Evolutionary conservation across 2,113 vertebrate genomes (phyloP).

Genomic region (Brachypodius melanocephalos): DNA sequence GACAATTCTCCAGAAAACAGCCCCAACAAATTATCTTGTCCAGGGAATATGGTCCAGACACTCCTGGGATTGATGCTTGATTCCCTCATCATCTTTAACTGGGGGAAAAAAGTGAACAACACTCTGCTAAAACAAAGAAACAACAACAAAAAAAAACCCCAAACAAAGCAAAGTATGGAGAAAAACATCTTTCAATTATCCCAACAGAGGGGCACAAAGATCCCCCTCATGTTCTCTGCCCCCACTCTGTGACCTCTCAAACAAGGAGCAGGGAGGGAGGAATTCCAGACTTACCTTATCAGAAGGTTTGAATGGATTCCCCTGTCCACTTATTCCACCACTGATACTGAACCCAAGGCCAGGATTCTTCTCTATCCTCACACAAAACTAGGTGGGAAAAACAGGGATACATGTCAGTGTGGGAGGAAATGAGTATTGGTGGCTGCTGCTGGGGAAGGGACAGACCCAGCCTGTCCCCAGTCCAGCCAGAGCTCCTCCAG

Average conservation of each 20-base stretch:
- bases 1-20: neutral
- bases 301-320: constrained; percentile 99
- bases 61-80: neutral
- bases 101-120: neutral
- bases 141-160: no score
- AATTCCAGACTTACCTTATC: constrained; percentile 87
- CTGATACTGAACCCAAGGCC: constrained; percentile 99
- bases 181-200: neutral
- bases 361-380: constrained; percentile 99
- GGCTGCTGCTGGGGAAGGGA: no score
- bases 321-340: constrained; percentile 98
- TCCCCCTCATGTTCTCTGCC: neutral
- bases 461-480: no score
- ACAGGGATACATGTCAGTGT: neutral
- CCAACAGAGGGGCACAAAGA: neutral
- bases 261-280: neutral
- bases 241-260: neutral
- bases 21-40: neutral
- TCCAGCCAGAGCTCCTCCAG: no score
- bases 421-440: no score
- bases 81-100: neutral
- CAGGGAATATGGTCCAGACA: neutral
- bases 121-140: neutral
- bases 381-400: constrained; percentile 84
- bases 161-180: neutral